Percentiles rank a stretch among this genome's conserved stretches.
Conservation (phyloP, 2,113 vertebrate genomes). For the Dromaius novaehollandiae region DNA sequence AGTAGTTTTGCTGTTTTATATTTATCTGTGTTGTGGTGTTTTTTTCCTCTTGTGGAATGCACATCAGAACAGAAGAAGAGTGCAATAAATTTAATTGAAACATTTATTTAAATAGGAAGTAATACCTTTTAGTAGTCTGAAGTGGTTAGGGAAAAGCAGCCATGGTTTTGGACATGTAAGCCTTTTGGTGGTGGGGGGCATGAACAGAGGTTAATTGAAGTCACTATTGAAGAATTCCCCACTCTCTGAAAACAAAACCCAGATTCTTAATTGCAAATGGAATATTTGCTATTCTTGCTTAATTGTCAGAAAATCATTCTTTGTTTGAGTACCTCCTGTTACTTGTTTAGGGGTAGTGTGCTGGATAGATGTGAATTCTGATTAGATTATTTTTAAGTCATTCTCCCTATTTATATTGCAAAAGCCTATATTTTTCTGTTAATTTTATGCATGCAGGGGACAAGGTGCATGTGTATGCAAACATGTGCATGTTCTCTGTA, state of each 20-base stretch:
- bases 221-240: neutral
- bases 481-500: neutral
- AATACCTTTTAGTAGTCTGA: neutral
- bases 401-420: neutral
- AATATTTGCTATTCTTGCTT: conserved; percentile 52
- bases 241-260: conserved; percentile 27
- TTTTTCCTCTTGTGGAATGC: neutral
- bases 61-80: neutral
- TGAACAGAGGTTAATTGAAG: conserved; percentile 36
- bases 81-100: neutral
- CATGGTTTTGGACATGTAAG: neutral
- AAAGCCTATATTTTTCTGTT: neutral
- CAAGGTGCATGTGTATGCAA: neutral
- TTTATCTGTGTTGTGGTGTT: neutral
- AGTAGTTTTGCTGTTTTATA: neutral
- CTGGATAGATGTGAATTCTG: neutral
- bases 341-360: neutral
- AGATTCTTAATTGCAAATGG: conserved; percentile 28
- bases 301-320: conserved; percentile 45
- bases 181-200: neutral
- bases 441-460: neutral
- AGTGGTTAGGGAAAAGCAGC: neutral
- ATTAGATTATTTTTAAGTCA: neutral
- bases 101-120: neutral
- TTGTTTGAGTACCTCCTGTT: neutral